These are phyloP conservation scores for Prionailurus bengalensis DNA, from an alignment of 2,113 vertebrate species.

Conservation along the genomic window DNA sequence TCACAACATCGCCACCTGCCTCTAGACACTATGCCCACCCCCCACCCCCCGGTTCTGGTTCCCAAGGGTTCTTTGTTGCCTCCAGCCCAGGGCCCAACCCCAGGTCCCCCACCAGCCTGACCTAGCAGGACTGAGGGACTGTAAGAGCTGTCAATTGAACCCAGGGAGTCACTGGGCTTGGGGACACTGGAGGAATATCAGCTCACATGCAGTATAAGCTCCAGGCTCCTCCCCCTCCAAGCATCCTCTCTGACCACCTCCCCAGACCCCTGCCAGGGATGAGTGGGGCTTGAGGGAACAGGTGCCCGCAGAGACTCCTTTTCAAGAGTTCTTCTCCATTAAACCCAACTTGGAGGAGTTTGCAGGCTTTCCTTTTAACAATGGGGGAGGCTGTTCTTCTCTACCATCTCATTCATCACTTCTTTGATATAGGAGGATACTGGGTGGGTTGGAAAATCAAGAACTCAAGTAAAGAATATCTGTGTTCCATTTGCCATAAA, in stretches of 20 bases:
- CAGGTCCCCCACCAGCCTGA: background rate
- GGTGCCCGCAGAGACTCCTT: background rate
- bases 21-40: background rate
- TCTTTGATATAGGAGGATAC: background rate
- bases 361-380: background rate
- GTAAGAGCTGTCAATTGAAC: background rate
- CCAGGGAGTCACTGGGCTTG: background rate
- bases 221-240: background rate
- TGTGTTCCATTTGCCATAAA: background rate
- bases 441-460: background rate
- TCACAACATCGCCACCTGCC: slow-evolving; percentile 46
- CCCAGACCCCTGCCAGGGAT: background rate
- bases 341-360: background rate
- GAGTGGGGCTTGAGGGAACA: background rate
- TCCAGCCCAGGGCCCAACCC: background rate
- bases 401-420: background rate
- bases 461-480: background rate
- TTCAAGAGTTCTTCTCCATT: background rate
- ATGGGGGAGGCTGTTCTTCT: background rate
- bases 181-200: background rate
- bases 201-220: background rate
- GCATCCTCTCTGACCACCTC: background rate
- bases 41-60: background rate
- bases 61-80: background rate
- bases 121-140: background rate